Base-by-base conservation (phyloP, 2,113 vertebrate species). In the Cheirogaleus medius region DNA sequence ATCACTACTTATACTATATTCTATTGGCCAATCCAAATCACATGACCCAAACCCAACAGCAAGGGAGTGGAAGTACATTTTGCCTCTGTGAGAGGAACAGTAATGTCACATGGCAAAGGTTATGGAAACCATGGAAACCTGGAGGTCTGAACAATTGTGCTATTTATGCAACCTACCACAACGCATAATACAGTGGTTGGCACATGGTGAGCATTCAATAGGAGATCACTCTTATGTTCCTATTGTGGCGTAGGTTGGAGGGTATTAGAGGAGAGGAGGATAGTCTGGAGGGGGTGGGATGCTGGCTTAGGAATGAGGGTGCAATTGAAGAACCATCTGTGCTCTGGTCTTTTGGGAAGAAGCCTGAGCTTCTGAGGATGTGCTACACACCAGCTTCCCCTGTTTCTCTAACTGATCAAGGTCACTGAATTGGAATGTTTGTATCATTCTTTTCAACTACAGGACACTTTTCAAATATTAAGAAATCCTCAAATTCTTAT, bases 401-500 rank as follows among this genome's bases (percentile, higher is more conserved):
- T 68, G 0, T 39, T 47, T 82, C 8, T 84, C 44, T 68, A 76
- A 49, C 13, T 73, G 21, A 83, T 37, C 58, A 71, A 68, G 29
- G 39, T 63, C 42, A 84, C 12, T 8, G 39, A 80, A 83, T 47
- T 49, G 11, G n/a, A 49, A 49, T n/a, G 20, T 76, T 80, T 91
- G 6, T 52, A 21, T 74, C 63, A 63, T 64, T 95, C n/a, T 71
- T 84, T 91, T 66, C 49, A 83, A 76, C 23, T 66, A 58, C 2
- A 95, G 39, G 23, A 8, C 21, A 34, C 73, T 92, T 8, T 37
- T 96, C 42, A 91, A 88, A 90, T 92, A 96, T 89, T 66, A 80
- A 95, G 68, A 91, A 84, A 94, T 44, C 23, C 89, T 89, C n/a
- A 76, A 80, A 87, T 76, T 95, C 78, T 91, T 60, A 80, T n/a